A percentile compares a stretch with the other conserved stretches of the same genome.
Evolutionary conservation across 2,797 vertebrate genomes (phyloP).

Genomic region (Choloepus didactylus): DNA sequence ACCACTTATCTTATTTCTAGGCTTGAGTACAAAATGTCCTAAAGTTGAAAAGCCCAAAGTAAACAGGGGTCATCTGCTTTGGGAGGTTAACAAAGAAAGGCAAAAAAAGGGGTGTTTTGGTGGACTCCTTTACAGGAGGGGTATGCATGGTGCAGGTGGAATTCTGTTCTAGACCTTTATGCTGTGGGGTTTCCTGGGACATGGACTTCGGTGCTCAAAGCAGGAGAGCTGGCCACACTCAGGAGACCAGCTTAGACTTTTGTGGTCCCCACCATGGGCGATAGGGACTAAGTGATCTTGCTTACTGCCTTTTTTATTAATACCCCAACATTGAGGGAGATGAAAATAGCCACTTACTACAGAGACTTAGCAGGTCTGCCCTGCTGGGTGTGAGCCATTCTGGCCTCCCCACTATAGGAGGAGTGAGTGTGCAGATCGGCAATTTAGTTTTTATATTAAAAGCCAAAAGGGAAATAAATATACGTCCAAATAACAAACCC

Average conservation of each 20-base stretch:
- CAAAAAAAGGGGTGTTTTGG: not conserved
- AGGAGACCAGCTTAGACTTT: not conserved
- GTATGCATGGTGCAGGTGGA: no score
- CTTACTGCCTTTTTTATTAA: not conserved
- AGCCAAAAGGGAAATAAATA: not conserved
- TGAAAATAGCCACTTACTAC: not conserved
- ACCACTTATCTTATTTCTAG: not conserved
- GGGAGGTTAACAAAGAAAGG: not conserved
- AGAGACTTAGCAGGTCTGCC: not conserved
- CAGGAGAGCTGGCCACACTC: not conserved
- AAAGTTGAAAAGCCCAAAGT: not conserved
- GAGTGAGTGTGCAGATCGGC: not conserved
- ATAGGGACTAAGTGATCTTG: not conserved
- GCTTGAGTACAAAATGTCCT: not conserved
- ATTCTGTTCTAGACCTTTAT: not conserved
- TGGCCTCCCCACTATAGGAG: not conserved
- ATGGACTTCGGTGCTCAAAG: not conserved
- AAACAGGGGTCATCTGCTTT: not conserved
- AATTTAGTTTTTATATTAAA: conserved; percentile 50
- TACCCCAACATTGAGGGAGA: not conserved
- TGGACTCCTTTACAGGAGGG: not conserved
- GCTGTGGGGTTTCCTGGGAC: not conserved
- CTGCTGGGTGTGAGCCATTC: not conserved
- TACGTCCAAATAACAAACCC: not conserved
- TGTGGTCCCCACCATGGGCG: not conserved